Evolutionary conservation across 2,113 vertebrate genomes (phyloP).

Genomic region (Pseudopipra pipra): DNA sequence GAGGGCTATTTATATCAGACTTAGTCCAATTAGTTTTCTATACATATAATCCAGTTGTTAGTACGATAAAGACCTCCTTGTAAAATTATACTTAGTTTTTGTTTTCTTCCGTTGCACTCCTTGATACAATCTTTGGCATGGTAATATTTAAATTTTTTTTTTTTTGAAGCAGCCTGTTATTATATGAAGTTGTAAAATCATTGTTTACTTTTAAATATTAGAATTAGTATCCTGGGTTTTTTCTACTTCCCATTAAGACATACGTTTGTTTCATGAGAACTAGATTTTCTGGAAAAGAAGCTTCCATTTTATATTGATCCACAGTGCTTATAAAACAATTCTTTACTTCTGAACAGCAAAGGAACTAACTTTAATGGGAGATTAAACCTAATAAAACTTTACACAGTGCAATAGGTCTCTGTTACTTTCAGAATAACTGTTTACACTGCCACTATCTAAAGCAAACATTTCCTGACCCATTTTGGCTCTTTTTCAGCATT

Average conservation of each 20-base stretch:
- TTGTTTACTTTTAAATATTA: neutral
- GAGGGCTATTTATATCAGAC: neutral
- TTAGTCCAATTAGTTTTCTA: neutral
- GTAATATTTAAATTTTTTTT: neutral
- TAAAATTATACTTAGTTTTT: neutral
- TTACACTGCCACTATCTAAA: constrained; percentile 36
- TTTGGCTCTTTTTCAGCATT: constrained; percentile 59
- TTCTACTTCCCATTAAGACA: neutral
- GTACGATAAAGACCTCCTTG: neutral
- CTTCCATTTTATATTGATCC: constrained; percentile 42
- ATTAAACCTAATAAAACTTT: constrained; percentile 45
- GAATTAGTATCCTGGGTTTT: neutral
- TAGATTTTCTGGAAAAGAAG: neutral
- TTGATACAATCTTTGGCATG: neutral
- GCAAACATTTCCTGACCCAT: constrained; percentile 53
- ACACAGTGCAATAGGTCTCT: constrained; percentile 9
- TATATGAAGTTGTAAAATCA: neutral
- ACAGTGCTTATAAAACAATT: constrained; percentile 19
- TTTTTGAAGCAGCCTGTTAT: neutral
- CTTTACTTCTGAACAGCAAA: constrained; percentile 4
- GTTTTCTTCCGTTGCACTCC: neutral
- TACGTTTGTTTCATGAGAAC: neutral
- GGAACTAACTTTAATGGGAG: constrained; percentile 20
- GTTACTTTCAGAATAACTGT: constrained; percentile 28
- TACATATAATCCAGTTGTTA: neutral